Conservation (phyloP, 2,888 invertebrate species). For the Scaptomyza tumidula region DNA sequence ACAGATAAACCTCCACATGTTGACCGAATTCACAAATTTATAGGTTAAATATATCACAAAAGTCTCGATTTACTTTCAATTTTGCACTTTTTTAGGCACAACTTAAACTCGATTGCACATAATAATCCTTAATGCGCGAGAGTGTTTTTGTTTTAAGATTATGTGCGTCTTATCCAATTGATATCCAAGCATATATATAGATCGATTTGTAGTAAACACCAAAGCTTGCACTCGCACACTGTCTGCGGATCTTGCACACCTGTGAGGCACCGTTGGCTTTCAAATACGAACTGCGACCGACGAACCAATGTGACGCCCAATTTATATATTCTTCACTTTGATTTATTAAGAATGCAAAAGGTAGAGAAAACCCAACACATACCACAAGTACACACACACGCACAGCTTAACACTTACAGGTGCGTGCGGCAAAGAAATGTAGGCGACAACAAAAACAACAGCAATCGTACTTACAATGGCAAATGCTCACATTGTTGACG, state of each 20-base stretch:
- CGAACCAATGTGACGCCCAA: constrained; percentile 83
- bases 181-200: constrained; percentile 41
- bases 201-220: constrained; percentile 58
- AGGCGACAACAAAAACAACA: constrained; percentile 58
- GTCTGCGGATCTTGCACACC: constrained; percentile 61
- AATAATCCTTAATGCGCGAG: constrained; percentile 63
- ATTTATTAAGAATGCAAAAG: constrained; percentile 85
- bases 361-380: constrained; percentile 74
- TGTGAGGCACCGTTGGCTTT: constrained; percentile 85
- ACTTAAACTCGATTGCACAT: constrained; percentile 53
- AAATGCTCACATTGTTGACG: constrained; percentile 52
- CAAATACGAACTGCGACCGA: constrained; percentile 84
- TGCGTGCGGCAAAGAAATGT: constrained; percentile 65
- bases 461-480: constrained; percentile 46
- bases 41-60: constrained; percentile 38
- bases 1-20: constrained; percentile 80
- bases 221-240: constrained; percentile 84
- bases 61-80: constrained; percentile 8
- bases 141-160: constrained; percentile 10
- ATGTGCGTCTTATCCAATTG: constrained; percentile 38
- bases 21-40: constrained; percentile 28
- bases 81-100: constrained; percentile 1
- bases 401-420: constrained; percentile 36
- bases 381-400: constrained; percentile 20
- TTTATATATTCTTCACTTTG: constrained; percentile 85